Base-by-base conservation (phyloP, 2,797 vertebrate genomes). In the Cynodonichthys magdalenae region DNA sequence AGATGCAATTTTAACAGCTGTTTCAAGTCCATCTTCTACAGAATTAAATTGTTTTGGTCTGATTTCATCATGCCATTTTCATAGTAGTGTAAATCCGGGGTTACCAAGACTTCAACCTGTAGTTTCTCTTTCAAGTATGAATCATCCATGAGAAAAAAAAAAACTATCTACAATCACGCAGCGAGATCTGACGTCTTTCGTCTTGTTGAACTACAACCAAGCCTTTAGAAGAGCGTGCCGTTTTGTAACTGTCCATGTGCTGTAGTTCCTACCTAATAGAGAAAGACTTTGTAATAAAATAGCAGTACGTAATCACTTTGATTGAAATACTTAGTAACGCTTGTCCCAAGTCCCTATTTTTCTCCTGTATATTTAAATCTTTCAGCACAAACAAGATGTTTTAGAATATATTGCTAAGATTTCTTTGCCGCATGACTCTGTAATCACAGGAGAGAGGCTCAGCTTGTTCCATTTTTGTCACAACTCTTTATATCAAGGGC, bases 401-500 rank as follows among this genome's bases (percentile, higher is more conserved):
- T 50, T 41, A 15, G 27, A 65, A 15, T 51, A 28, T 44, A 27
- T 17, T 57, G 36, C 58, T 60, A 17, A 49, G 17, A 24, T 63
- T 51, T 54, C 63, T 52, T 39, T 54, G 3, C 36, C 59, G 45
- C 46, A 20, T 44, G 24, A 24, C 46, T 64, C 20, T 60, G 47
- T 68, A 45, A 48, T 55, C 53, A 41, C 56, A 45, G 59, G 51
- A 69, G 52, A 66, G 29, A 20, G 31, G 3, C 57, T 64, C 36
- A 54, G 55, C 20, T 31, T 28, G 47, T 70, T 56, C 53, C 36
- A 58, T 20, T 47, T 71, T 55, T 49, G 59, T 60, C 14, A 17
- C 24, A 42, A 65, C 29, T 72, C 41, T 66, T 75, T 52, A 42
- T 54, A 19, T 68, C 29, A 83, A 88, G 80, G 83, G 83, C 83